Conservation (phyloP, 2,888 invertebrate species). For the Acanthosepion lycidas region DNA sequence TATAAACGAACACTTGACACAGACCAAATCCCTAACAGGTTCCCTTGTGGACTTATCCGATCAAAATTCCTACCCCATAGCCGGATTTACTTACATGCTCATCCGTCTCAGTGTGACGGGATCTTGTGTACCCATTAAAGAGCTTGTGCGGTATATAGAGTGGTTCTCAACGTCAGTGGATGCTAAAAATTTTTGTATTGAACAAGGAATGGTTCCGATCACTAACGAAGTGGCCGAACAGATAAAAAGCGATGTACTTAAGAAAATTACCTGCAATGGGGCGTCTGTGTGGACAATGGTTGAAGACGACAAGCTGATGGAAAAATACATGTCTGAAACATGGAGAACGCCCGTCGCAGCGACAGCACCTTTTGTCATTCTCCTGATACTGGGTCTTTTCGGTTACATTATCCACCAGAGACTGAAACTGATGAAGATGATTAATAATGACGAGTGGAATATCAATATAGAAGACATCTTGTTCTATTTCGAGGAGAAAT, state of each 20-base stretch:
- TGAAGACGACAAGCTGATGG: constrained; percentile 55
- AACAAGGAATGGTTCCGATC: constrained; percentile 61
- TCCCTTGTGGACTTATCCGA: constrained; percentile 56
- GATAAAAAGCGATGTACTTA: constrained; percentile 57
- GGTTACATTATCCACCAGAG: constrained; percentile 59
- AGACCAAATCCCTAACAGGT: not conserved
- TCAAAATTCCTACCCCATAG: constrained; percentile 64
- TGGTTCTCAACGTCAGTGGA: constrained; percentile 61
- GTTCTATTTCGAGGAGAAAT: constrained; percentile 59
- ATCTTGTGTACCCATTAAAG: constrained; percentile 63
- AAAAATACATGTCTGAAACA: constrained; percentile 53
- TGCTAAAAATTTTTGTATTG: constrained; percentile 54
- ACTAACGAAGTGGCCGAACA: constrained; percentile 52
- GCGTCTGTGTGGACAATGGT: constrained; percentile 59
- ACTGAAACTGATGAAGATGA: constrained; percentile 57
- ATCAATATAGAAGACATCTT: constrained; percentile 65
- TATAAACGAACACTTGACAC: constrained; percentile 57
- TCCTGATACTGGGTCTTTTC: constrained; percentile 54
- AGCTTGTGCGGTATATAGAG: constrained; percentile 67
- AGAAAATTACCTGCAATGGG: constrained; percentile 61
- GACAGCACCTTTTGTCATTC: constrained; percentile 54
- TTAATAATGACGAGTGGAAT: constrained; percentile 64
- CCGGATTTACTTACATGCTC: constrained; percentile 69
- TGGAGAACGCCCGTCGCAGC: constrained; percentile 61
- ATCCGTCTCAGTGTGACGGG: constrained; percentile 55